Evolutionary conservation across 1,140 invertebrate species (phyloP), one percentile per base, ranked within the genome.

Genomic region (Stegodyphus mimosarum): DNA sequence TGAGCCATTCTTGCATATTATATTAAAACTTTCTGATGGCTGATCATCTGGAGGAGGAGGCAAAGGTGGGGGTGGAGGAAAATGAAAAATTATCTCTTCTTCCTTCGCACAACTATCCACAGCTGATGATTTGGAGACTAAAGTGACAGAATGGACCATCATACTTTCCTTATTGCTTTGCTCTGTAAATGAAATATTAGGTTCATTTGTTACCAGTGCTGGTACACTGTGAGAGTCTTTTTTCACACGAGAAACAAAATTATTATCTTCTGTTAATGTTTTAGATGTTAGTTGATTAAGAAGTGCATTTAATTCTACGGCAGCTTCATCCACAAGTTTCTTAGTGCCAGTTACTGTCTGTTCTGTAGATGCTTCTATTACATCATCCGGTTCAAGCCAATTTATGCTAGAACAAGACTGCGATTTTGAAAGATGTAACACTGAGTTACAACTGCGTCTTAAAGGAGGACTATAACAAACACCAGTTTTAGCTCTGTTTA

Each of bases 71-170:
- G 83, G 83, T 53, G 83, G 83, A 10, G 83, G 83, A 50, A 86
- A 86, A 53, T 86, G 83, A 52, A 86, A 86, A 3, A 86, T 51
- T 63, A 86, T 86, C 64, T 86, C 83, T 86, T 86, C 83, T 72
- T 86, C 83, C 55, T 71, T 86, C 6, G 75, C 17, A 7, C 69
- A 72, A 17, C 49, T 67, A 83, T 60, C 72, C 7, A 49, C 72
- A 49, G 15, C 55, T 18, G 63, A 69, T 15, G 69, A 52, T 84
- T 84, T 84, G 6, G 81, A 67, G 6, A 84, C 17, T 50, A 84
- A n/a, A 60, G 81, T 84, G 7, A 84, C 72, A 17, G 81, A 84
- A 60, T 76, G 72, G 1, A 55, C 63, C 50, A 75, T 13, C n/a
- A 51, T 60, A 60, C 15, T 15, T 33, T 33, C 33, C 33, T 33